Evolutionary conservation across 2,888 invertebrate species (phyloP).

Genomic region (Pycnomerus fuliginosus): DNA sequence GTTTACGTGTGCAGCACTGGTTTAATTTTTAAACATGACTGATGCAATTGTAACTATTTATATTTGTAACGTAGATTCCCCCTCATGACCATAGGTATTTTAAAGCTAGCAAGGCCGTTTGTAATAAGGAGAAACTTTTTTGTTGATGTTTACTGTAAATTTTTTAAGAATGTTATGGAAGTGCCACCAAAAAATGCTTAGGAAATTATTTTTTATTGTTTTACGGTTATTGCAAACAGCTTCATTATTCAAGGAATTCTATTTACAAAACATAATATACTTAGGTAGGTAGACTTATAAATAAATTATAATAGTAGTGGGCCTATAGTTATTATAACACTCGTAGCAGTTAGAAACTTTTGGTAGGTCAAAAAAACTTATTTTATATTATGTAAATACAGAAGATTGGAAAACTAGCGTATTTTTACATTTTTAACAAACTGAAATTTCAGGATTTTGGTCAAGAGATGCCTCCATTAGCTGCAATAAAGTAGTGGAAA

Average conservation of each 20-base stretch:
- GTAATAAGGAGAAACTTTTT: slow-evolving; percentile 11
- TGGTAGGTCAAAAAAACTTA: slow-evolving; percentile 34
- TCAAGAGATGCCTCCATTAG: too few species aligned
- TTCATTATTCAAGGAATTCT: slow-evolving; percentile 19
- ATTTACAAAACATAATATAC: slow-evolving; percentile 30
- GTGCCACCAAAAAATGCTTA: slow-evolving; percentile 8
- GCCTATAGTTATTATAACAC: slow-evolving; percentile 48
- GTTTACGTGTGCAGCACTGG: slow-evolving; percentile 16
- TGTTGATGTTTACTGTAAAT: slow-evolving; percentile 4
- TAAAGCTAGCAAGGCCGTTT: slow-evolving; percentile 15
- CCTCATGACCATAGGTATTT: slow-evolving; percentile 15
- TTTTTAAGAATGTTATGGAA: slow-evolving; percentile 5
- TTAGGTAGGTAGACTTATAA: slow-evolving; percentile 49
- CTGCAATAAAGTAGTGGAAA: slow-evolving; percentile 12
- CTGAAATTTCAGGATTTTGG: too few species aligned
- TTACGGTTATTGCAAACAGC: slow-evolving; percentile 20
- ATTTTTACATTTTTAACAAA: too few species aligned
- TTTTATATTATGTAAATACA: slow-evolving; percentile 15
- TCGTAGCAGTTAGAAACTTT: slow-evolving; percentile 28
- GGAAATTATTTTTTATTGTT: slow-evolving; percentile 2
- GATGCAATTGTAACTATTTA: slow-evolving; percentile 29
- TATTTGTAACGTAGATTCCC: slow-evolving; percentile 20
- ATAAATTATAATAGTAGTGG: slow-evolving; percentile 48
- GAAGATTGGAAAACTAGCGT: not conserved
- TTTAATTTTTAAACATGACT: slow-evolving; percentile 19